Percentiles rank a stretch among this genome's conserved stretches.
These are phyloP conservation scores for Taurulus bubalis DNA, from an alignment of 2,113 vertebrate genomes.

Conservation along the genomic window DNA sequence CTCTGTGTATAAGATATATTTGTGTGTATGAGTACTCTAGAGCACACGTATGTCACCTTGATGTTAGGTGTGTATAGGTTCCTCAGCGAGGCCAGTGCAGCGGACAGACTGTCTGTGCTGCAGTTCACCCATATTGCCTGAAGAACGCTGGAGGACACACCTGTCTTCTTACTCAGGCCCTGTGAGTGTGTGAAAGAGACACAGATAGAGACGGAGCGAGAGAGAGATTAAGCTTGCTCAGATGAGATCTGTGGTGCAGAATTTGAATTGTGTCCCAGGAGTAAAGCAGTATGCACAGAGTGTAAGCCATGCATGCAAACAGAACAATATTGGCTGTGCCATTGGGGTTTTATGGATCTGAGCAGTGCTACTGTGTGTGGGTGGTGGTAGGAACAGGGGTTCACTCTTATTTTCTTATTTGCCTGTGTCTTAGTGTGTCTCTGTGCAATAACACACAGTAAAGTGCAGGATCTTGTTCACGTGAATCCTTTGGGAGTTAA, in stretches of 20 bases:
- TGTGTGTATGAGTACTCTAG: neutral
- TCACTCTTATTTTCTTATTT: conserved; percentile 34
- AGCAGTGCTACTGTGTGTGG: conserved; percentile 52
- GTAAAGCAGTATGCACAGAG: conserved; percentile 41
- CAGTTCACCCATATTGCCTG: conserved; percentile 96
- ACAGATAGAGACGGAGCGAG: conserved; percentile 1
- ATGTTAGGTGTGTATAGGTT: conserved; percentile 98
- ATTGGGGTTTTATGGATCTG: conserved; percentile 50
- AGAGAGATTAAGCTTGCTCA: conserved; percentile 70
- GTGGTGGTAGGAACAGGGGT: conserved; percentile 22
- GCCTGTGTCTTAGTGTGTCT: conserved; percentile 30
- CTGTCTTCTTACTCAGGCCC: conserved; percentile 96
- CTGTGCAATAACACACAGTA: conserved; percentile 8
- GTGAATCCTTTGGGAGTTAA: conserved; percentile 10
- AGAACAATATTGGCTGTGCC: conserved; percentile 27
- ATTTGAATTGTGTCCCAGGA: conserved; percentile 60
- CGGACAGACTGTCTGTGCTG: conserved; percentile 94
- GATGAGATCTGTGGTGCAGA: conserved; percentile 75
- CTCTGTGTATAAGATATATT: neutral
- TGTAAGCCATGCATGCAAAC: conserved; percentile 31
- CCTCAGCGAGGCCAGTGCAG: conserved; percentile 94
- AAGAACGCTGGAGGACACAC: conserved; percentile 95
- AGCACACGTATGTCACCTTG: conserved; percentile 85
- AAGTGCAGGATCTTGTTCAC: conserved; percentile 9
- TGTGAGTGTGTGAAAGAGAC: conserved; percentile 62